phyloP scores from a whole-genome alignment of 2,888 invertebrate species.

The Yponomeuta malinellus region DNA sequence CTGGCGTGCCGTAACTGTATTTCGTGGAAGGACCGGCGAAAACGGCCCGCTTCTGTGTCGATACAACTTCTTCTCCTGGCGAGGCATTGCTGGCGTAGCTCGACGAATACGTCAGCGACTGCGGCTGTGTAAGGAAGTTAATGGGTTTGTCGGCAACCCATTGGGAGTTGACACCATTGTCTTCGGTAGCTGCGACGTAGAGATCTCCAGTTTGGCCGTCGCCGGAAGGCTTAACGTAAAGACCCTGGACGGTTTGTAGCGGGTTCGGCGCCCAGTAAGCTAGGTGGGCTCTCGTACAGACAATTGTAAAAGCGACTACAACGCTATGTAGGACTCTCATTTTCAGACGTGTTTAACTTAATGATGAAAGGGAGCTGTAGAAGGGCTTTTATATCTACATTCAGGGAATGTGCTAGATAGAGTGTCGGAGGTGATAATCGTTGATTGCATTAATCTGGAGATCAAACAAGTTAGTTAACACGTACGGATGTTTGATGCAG shows the following conservation, averaged over 20 bases:
- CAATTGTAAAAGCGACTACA: constrained; percentile 22
- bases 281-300: constrained; percentile 31
- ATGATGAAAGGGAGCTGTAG: not conserved
- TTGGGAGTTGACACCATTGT: constrained; percentile 51
- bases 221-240: constrained; percentile 58
- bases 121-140: constrained; percentile 42
- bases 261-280: constrained; percentile 39
- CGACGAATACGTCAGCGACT: constrained; percentile 28
- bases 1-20: constrained; percentile 30
- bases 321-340: constrained; percentile 21
- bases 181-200: constrained; percentile 65
- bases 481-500: not conserved
- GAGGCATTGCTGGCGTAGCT: constrained; percentile 26
- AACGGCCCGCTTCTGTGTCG: constrained; percentile 46
- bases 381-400: not conserved
- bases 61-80: constrained; percentile 35
- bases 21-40: constrained; percentile 41
- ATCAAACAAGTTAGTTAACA: not conserved
- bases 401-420: not conserved
- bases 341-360: not conserved
- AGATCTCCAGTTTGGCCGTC: constrained; percentile 64
- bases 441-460: not conserved
- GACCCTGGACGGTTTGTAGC: constrained; percentile 59
- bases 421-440: not conserved
- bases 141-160: constrained; percentile 62